phyloP scores from a whole-genome alignment of 2,888 invertebrate species.

The Diachrysia chrysitis region DNA sequence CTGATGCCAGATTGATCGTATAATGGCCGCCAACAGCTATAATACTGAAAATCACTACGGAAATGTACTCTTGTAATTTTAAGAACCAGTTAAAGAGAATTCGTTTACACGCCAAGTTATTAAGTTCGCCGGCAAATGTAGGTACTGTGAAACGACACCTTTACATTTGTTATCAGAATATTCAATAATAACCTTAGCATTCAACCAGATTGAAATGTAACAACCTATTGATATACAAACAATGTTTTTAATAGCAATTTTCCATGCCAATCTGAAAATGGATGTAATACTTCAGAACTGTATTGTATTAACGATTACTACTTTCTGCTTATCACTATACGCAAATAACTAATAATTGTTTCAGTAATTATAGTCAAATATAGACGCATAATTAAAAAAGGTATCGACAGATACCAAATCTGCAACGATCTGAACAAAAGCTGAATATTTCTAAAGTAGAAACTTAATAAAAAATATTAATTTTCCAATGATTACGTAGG shows the following conservation, averaged over 20 bases:
- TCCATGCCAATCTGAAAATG: conserved; percentile 40
- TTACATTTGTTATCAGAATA: conserved; percentile 32
- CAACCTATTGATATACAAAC: conserved; percentile 40
- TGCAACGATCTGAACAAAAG: too few relatives aligned
- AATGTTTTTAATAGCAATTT: conserved; percentile 41
- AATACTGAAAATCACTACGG: too few relatives aligned
- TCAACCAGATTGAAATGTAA: conserved; percentile 41
- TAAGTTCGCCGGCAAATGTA: conserved; percentile 8
- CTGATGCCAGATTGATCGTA: too few relatives aligned
- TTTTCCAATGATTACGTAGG: too few relatives aligned
- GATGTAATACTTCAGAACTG: conserved; percentile 26
- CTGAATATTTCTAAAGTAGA: too few relatives aligned
- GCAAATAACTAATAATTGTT: conserved; percentile 43
- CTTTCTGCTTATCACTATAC: conserved; percentile 37
- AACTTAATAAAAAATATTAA: too few relatives aligned
- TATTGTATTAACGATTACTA: conserved; percentile 16
- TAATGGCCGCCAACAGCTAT: too few relatives aligned
- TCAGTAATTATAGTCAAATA: conserved; percentile 18
- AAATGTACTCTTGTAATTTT: too few relatives aligned
- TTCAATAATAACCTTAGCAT: conserved; percentile 23
- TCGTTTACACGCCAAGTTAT: conserved; percentile 10
- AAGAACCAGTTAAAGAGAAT: too few relatives aligned
- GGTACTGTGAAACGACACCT: conserved; percentile 1
- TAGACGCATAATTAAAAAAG: not conserved
- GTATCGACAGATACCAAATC: too few relatives aligned